Percentiles rank a stretch among this genome's conserved stretches.
Evolutionary conservation across 2,888 invertebrate species (phyloP).

Genomic region (Acrobasis repandana): DNA sequence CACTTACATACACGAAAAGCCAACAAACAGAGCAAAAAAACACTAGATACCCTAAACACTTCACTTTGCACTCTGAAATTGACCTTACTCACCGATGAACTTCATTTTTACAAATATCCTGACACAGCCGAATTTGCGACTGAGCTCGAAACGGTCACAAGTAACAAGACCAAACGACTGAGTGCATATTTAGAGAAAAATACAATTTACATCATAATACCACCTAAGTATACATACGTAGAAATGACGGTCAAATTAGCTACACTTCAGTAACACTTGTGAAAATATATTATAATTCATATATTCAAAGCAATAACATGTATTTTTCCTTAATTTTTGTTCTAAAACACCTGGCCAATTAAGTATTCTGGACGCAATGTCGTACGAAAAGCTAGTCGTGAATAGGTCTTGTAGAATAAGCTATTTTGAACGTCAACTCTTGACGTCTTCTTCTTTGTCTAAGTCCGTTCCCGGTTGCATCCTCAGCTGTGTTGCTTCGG

Average conservation of each 20-base stretch:
- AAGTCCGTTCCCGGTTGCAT: no score
- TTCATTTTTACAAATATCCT: constrained; percentile 26
- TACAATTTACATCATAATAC: constrained; percentile 32
- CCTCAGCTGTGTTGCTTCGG: no score
- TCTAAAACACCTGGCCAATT: constrained; percentile 23
- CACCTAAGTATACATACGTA: constrained; percentile 21
- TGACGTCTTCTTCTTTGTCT: no score
- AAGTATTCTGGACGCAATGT: constrained; percentile 10
- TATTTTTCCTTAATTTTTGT: constrained; percentile 4
- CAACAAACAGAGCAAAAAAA: background rate
- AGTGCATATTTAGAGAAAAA: constrained; percentile 26
- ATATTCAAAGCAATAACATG: background rate
- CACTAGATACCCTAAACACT: background rate
- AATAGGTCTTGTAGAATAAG: constrained; percentile 1
- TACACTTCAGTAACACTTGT: constrained; percentile 3
- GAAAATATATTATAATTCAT: background rate
- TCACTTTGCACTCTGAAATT: background rate
- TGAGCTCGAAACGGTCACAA: constrained; percentile 21
- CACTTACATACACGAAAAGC: no score
- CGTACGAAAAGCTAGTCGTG: background rate
- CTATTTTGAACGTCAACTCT: background rate
- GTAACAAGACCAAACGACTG: constrained; percentile 9
- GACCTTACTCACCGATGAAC: constrained; percentile 26
- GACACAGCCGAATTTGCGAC: constrained; percentile 27
- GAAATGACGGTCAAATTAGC: constrained; percentile 19